phyloP scores from a whole-genome alignment of 92 coral and sea anemone genomes.

The Desmophyllum pertusum region DNA sequence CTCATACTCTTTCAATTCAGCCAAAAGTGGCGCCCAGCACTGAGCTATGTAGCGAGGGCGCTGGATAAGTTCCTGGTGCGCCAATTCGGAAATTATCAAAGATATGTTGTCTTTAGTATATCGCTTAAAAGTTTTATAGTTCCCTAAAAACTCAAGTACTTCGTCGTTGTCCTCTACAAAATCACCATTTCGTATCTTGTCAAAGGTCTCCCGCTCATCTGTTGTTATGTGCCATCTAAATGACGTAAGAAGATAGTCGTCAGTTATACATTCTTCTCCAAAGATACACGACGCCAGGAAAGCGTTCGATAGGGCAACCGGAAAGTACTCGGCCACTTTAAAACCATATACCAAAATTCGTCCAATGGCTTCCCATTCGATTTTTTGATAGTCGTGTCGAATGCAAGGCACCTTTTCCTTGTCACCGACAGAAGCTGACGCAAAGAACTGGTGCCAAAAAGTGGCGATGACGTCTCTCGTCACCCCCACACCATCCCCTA shows the following conservation, averaged over 20 bases:
- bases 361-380: conserved; percentile 54
- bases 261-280: conserved; percentile 51
- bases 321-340: no score
- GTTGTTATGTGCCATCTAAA: conserved; percentile 43
- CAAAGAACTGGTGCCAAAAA: no score
- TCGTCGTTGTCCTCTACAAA: conserved; percentile 51
- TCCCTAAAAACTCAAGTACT: conserved; percentile 46
- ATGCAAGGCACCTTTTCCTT: no score
- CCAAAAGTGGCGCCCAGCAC: conserved; percentile 55
- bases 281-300: conserved; percentile 52
- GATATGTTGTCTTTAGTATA: conserved; percentile 49
- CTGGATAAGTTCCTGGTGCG: conserved; percentile 62
- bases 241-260: conserved; percentile 50
- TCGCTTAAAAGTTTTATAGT: conserved; percentile 40
- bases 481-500: conserved; percentile 55
- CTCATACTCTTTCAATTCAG: conserved; percentile 44
- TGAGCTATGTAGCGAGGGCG: conserved; percentile 61
- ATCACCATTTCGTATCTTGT: conserved; percentile 25
- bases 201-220: conserved; percentile 43
- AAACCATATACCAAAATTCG: conserved; percentile 55
- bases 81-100: conserved; percentile 44
- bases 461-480: conserved; percentile 42
- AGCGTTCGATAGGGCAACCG: conserved; percentile 38
- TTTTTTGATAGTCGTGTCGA: conserved; percentile 51
- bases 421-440: conserved; percentile 36